These are phyloP conservation scores for Calameuta idolon DNA, from an alignment of 2,888 invertebrate species.

Conservation along the genomic window DNA sequence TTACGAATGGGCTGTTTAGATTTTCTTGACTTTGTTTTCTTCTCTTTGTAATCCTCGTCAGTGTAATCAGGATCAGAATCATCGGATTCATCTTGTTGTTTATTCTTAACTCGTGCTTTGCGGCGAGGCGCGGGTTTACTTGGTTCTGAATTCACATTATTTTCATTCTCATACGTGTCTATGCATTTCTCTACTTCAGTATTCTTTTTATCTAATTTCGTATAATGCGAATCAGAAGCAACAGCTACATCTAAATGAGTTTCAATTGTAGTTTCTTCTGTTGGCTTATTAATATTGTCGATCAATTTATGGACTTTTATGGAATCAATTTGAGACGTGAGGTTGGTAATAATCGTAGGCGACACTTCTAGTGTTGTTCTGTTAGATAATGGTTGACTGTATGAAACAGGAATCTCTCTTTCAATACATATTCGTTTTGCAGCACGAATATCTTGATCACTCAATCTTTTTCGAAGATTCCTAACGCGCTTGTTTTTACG, in stretches of 20 bases:
- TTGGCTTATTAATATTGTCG: background rate
- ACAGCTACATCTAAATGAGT: background rate
- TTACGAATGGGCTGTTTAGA: background rate
- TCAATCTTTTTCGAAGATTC: slow-evolving; percentile 71
- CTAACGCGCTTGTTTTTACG: slow-evolving; percentile 67
- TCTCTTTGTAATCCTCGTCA: background rate
- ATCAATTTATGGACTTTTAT: background rate
- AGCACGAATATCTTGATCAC: slow-evolving; percentile 28
- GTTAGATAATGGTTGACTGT: slow-evolving; percentile 16
- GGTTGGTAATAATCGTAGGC: background rate
- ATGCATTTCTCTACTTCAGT: background rate
- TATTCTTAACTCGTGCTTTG: background rate
- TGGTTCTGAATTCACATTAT: background rate
- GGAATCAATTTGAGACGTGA: background rate
- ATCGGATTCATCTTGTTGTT: background rate
- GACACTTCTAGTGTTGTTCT: background rate
- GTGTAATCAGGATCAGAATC: slow-evolving; percentile 8
- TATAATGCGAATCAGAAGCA: background rate
- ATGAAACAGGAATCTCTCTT: slow-evolving; percentile 15
- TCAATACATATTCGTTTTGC: slow-evolving; percentile 40
- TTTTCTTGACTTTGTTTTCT: background rate
- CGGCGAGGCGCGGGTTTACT: background rate
- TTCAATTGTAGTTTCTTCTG: background rate
- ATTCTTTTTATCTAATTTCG: background rate
- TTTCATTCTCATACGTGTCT: background rate